These are phyloP conservation scores for Iguana delicatissima DNA, from an alignment of 2,797 vertebrate genomes.

Conservation along the genomic window DNA sequence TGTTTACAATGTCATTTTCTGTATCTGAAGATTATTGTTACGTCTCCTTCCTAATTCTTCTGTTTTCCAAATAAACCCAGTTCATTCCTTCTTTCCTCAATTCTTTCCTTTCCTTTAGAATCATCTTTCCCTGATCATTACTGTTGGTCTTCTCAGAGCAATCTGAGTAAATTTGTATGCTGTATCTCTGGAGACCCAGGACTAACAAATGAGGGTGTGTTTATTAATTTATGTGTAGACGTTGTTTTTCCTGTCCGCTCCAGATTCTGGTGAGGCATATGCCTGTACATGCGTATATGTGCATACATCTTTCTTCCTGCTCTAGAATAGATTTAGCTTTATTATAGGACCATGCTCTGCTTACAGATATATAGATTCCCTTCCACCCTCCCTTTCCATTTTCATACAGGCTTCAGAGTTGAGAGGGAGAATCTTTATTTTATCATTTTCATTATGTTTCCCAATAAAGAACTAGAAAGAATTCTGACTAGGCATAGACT, in stretches of 20 bases:
- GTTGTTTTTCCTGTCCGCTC: not conserved
- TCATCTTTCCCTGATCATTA: not conserved
- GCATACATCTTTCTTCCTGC: not conserved
- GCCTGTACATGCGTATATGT: not conserved
- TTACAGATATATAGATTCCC: not conserved
- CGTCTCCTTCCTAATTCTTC: not conserved
- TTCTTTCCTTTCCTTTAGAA: not conserved
- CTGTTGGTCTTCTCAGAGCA: not conserved
- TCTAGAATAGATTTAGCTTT: not conserved
- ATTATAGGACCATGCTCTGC: not conserved
- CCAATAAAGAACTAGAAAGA: not conserved
- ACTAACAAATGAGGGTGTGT: not conserved
- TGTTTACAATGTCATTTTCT: not conserved
- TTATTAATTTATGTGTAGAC: conserved; percentile 19
- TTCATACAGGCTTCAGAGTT: not conserved
- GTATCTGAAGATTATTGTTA: not conserved
- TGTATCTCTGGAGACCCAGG: not conserved
- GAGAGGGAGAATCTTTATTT: not conserved
- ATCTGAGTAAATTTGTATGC: not conserved
- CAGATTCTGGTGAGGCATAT: not conserved
- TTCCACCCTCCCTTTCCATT: not conserved
- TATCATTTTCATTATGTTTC: not conserved
- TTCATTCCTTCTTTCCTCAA: not conserved
- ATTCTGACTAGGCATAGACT: not conserved
- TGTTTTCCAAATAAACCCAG: not conserved